These are phyloP conservation scores for Pygmarrhopalites habei DNA, from an alignment of 1,140 invertebrate species.

Conservation along the genomic window DNA sequence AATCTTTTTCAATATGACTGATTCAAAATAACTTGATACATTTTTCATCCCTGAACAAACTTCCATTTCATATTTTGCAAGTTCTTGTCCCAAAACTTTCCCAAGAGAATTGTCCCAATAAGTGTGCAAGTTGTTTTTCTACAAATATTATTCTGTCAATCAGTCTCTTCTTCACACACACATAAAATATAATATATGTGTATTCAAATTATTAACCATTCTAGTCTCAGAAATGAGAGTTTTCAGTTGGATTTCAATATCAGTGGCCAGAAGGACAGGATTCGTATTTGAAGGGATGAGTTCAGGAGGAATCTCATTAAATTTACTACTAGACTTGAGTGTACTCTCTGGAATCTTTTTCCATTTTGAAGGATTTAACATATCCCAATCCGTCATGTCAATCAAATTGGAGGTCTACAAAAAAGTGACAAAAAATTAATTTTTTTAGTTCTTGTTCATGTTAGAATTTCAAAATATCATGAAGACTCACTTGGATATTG, in stretches of 20 bases:
- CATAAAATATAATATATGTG: too few species aligned
- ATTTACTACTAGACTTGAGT: neutral
- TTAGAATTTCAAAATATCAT: too few species aligned
- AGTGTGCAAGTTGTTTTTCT: conserved; percentile 44
- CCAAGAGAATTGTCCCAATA: conserved; percentile 46
- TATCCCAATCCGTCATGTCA: conserved; percentile 43
- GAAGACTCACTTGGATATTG: conserved; percentile 48
- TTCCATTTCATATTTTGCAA: conserved; percentile 46
- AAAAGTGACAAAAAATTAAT: too few species aligned
- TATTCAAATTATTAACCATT: conserved; percentile 39
- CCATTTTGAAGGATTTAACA: conserved; percentile 44
- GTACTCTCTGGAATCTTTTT: conserved; percentile 41
- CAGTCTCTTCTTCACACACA: too few species aligned
- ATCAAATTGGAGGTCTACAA: neutral
- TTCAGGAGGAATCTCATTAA: neutral
- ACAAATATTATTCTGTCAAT: too few species aligned
- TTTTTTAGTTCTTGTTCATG: too few species aligned
- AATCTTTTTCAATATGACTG: conserved; percentile 41
- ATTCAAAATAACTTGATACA: conserved; percentile 46
- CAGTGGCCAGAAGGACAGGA: conserved; percentile 2
- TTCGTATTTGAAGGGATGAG: neutral
- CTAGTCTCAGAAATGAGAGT: conserved; percentile 43
- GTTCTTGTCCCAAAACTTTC: conserved; percentile 45
- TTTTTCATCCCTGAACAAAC: conserved; percentile 41
- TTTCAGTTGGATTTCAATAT: conserved; percentile 44